phyloP scores from a whole-genome alignment of 2,113 vertebrate species.

The Elaphurus davidianus region DNA sequence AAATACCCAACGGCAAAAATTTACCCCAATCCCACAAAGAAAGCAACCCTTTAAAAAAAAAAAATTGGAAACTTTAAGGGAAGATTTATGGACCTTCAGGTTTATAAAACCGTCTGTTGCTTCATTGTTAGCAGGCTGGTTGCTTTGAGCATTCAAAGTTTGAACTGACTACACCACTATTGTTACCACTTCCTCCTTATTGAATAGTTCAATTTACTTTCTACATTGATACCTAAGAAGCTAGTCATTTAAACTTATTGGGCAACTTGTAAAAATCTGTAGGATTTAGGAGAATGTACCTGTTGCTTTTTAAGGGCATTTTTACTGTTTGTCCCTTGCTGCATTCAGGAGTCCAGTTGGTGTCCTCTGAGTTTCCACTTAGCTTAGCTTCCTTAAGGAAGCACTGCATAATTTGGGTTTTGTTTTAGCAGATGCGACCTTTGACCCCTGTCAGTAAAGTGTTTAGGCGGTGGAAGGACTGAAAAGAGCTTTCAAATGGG shows the following conservation, averaged over 20 bases:
- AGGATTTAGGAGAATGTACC: background rate
- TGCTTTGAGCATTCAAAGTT: conserved; percentile 59
- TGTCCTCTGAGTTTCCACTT: background rate
- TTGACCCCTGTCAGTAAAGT: background rate
- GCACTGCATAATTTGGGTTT: background rate
- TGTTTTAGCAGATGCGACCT: background rate
- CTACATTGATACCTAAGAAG: background rate
- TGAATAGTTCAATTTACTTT: background rate
- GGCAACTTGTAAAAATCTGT: background rate
- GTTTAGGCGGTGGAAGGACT: background rate
- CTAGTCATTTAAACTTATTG: background rate
- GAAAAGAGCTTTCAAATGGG: background rate
- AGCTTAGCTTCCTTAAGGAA: background rate
- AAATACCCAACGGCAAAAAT: conserved; percentile 63
- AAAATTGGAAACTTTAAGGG: conserved; percentile 68
- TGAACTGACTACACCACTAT: background rate
- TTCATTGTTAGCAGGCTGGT: conserved; percentile 69
- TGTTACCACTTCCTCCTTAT: background rate
- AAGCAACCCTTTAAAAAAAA: conserved; percentile 51
- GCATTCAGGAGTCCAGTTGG: background rate
- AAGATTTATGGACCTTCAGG: conserved; percentile 78
- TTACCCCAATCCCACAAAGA: conserved; percentile 46
- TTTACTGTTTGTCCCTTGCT: background rate
- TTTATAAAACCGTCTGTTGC: conserved; percentile 78
- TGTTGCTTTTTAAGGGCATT: background rate